Evolutionary conservation across 1,140 invertebrate genomes (phyloP).

Genomic region (Saxidomus purpurata): DNA sequence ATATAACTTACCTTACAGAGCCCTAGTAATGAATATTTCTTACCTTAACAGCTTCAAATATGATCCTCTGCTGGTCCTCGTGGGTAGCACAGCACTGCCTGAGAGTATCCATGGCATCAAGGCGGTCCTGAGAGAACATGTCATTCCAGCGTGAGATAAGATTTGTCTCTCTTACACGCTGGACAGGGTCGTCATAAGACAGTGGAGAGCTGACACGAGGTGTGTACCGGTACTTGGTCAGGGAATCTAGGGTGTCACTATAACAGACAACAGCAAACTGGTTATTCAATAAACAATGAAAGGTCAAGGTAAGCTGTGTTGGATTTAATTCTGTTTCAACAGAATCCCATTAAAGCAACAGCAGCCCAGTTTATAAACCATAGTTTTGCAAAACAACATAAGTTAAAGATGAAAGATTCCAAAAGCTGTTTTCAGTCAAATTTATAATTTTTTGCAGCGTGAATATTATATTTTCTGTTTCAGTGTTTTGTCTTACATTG

Average conservation of each 20-base stretch:
- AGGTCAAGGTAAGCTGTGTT: no score
- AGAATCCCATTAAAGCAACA: no score
- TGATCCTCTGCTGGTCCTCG: slow-evolving; percentile 85
- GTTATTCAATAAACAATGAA: neutral
- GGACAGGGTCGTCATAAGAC: slow-evolving; percentile 83
- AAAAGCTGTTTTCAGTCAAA: no score
- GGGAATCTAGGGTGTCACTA: slow-evolving; percentile 71
- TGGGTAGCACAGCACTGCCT: slow-evolving; percentile 84
- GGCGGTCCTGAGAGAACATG: slow-evolving; percentile 84
- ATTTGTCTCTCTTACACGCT: slow-evolving; percentile 84
- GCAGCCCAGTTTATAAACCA: no score
- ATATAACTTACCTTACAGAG: no score
- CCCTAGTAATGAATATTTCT: no score
- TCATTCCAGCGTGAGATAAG: slow-evolving; percentile 84
- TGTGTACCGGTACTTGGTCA: slow-evolving; percentile 77
- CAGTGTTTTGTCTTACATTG: no score
- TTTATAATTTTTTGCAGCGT: no score
- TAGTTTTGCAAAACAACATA: no score
- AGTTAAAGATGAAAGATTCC: no score
- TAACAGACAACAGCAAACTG: neutral
- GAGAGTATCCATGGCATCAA: slow-evolving; percentile 85
- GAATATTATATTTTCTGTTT: no score
- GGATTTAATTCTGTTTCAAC: no score
- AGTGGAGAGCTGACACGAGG: slow-evolving; percentile 80
- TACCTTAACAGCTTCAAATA: slow-evolving; percentile 84